Base-by-base conservation (phyloP, 2,888 invertebrate genomes). In the Cephus spinipes region DNA sequence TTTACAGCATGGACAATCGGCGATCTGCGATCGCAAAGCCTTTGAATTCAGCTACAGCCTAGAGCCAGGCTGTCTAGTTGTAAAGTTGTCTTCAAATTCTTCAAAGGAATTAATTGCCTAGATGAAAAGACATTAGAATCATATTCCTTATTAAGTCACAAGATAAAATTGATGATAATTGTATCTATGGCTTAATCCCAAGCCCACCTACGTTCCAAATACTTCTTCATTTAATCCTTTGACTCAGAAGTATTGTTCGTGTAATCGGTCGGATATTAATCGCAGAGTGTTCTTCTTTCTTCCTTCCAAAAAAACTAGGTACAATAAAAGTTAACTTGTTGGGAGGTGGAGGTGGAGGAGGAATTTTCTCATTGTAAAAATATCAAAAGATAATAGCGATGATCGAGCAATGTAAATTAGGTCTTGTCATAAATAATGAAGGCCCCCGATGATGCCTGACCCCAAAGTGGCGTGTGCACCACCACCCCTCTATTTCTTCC, bases 391-490 rank as follows among this genome's bases (percentile, higher is more conserved):
- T 55, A 55, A 55, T 55, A 15, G 23, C 55, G 55, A 55, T 55
- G 55, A 55, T 55, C 55, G 55, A 55, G 55, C 55, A 55, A 55
- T 55, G 55, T 55, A 55, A 55, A 55, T 55, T 55, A 55, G 55
- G 55, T 55, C 55, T 55, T 55, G 55, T 55, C 55, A 23, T 55
- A 55, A 55, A 55, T 55, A 9, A 55, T 81, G 76, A 76, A 76
- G 82, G 80, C 81, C 79, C 83, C 82, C 81, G 83, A 76, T 83
- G 85, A 82, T 83, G 83, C 80, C 73, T 81, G 83, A 85, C 84
- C 82, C 79, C 75, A 81, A 80, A 85, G 83, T 85, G 84, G 82
- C 81, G 77, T 82, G 82, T 85, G 81, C 83, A 83, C 83, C 80
- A 79, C 34, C 75, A 81, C 82, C 84, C 80, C 84, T 80, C 81